Evolutionary conservation across 1,140 invertebrate species (phyloP).

Genomic region (Papilio xuthus): DNA sequence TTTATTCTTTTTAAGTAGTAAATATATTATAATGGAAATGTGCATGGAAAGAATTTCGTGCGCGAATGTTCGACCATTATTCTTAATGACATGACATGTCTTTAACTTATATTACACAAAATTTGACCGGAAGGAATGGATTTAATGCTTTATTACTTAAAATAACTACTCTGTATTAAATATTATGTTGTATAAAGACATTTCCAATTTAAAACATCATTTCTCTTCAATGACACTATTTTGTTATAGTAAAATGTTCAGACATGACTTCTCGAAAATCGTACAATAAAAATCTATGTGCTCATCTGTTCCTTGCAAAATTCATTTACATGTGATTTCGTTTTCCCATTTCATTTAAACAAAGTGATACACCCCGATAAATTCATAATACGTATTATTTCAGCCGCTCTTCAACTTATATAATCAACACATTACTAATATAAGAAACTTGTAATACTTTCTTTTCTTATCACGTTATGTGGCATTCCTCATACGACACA

Average conservation of each 20-base stretch:
- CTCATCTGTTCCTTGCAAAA: too few relatives aligned
- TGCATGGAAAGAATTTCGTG: neutral
- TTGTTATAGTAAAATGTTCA: too few relatives aligned
- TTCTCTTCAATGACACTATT: too few relatives aligned
- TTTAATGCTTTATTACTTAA: neutral
- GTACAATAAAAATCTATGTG: too few relatives aligned
- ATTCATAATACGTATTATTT: neutral
- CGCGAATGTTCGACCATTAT: neutral
- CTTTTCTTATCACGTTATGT: slow-evolving; percentile 10
- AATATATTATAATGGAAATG: neutral
- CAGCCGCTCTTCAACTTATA: neutral
- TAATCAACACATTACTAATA: neutral
- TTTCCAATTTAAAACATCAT: neutral
- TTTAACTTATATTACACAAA: slow-evolving; percentile 8
- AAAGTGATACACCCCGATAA: too few relatives aligned
- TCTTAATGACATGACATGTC: neutral
- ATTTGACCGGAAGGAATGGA: neutral
- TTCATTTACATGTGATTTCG: too few relatives aligned
- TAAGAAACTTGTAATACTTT: neutral
- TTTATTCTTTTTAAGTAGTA: neutral
- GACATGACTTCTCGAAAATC: too few relatives aligned
- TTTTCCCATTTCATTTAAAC: too few relatives aligned
- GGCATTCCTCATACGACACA: neutral
- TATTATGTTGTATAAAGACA: neutral
- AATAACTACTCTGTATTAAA: neutral